These are phyloP conservation scores for Euura saliciscinereae DNA, from an alignment of 1,140 invertebrate species.

Conservation along the genomic window DNA sequence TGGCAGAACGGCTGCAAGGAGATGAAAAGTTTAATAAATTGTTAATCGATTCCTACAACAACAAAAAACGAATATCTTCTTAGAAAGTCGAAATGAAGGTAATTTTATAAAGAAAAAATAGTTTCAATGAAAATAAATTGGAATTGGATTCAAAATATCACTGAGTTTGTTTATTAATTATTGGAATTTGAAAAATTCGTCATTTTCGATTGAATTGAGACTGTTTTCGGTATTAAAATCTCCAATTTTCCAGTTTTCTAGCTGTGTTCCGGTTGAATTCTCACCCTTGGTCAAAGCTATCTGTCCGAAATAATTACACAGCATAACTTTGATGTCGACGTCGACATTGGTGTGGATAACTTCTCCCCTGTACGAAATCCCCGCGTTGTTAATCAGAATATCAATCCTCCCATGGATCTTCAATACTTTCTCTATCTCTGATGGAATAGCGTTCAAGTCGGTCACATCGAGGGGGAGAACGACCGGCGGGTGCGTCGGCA, in stretches of 20 bases:
- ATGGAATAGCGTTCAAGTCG: constrained; percentile 69
- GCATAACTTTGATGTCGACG: constrained; percentile 89
- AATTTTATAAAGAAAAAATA: too few species aligned
- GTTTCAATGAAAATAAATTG: too few species aligned
- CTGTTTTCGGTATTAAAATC: too few species aligned
- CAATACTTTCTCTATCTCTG: constrained; percentile 70
- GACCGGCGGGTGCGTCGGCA: constrained; percentile 72
- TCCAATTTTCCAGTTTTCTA: too few species aligned
- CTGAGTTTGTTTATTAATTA: too few species aligned
- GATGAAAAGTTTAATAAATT: too few species aligned
- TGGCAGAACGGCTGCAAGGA: constrained; percentile 75
- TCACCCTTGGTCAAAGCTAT: constrained; percentile 90
- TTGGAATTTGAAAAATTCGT: too few species aligned
- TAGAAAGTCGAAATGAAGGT: too few species aligned
- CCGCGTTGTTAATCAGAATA: constrained; percentile 93
- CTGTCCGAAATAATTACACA: constrained; percentile 93
- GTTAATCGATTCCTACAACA: too few species aligned
- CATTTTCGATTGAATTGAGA: too few species aligned
- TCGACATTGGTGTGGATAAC: constrained; percentile 79
- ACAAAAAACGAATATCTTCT: too few species aligned
- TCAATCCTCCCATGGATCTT: constrained; percentile 78
- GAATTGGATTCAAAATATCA: too few species aligned
- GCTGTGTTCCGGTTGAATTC: not conserved
- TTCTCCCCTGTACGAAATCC: constrained; percentile 82
- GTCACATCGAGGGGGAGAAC: constrained; percentile 80